Base-by-base conservation (phyloP, 2,113 vertebrate species). In the Notarius quadriscutis region DNA sequence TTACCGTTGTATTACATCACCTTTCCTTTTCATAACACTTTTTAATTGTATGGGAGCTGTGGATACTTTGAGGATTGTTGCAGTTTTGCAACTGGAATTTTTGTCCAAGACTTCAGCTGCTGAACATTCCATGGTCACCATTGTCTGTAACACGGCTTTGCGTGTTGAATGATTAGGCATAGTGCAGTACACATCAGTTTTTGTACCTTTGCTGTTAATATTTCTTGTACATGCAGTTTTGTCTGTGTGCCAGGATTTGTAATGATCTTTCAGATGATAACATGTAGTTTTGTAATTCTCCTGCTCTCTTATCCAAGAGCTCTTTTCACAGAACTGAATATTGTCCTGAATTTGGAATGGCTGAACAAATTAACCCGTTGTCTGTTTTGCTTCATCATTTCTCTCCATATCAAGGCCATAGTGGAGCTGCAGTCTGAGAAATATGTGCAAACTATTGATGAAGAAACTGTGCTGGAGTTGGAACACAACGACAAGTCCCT, bases 371-470 rank as follows among this genome's bases (percentile, higher is more conserved):
- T 10, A 80, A 11, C 27, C 17, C 1, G 5, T 34, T 34, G 50
- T 77, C 5, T 71, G 60, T 91, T 86, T 86, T 57, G 87, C 7
- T 71, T 14, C 9, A 27, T 53, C 20, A 41, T 2, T 50, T 87
- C 12, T 12, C 84, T 86, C 93, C 92, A 58, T 80, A 69, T 93
- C 71, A 89, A 99, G 98, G 97, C 97, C 80, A 96, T 99, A 92
- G 94, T 97, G 90, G 96, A 97, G 90, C 96, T 99, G 90, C 97
- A 99, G 90, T 97, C 98, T 81, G 96, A 99, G 91, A 96, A 98
- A 62, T 96, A 96, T 91, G 93, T 99, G 14, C 97, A 98, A 89
- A 93, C 91, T 62, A 91, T 99, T 30, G 94, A 97, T 87, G 97
- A 98, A 89, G 94, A 95, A 88, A 87, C 93, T 18, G 95, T 96